A percentile compares a stretch with the other conserved stretches of the same genome.
Evolutionary conservation across 2,797 vertebrate species (phyloP).

Genomic region (Pseudochromis fuscus): DNA sequence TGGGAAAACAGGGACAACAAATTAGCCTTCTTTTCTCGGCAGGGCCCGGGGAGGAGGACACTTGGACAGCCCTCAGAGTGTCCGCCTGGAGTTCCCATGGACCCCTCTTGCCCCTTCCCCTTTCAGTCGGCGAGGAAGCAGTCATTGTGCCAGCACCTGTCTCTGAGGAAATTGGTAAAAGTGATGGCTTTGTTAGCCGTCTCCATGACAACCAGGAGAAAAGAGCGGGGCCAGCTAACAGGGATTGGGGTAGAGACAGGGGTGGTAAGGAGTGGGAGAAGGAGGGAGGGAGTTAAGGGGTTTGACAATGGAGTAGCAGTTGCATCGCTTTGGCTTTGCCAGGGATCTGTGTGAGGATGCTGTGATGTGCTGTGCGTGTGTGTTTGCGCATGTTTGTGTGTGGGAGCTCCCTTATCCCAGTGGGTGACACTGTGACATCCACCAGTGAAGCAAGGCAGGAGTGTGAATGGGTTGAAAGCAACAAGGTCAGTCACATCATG

Average conservation of each 20-base stretch:
- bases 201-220: slow-evolving; percentile 85
- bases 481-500: slow-evolving; percentile 76
- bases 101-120: slow-evolving; percentile 89
- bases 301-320: slow-evolving; percentile 74
- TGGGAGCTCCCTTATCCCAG: slow-evolving; percentile 51
- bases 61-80: slow-evolving; percentile 89
- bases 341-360: slow-evolving; percentile 68
- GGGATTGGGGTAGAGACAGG: slow-evolving; percentile 84
- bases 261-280: slow-evolving; percentile 64
- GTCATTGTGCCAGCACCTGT: slow-evolving; percentile 92
- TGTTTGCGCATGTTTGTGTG: slow-evolving; percentile 28
- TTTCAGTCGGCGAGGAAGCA: slow-evolving; percentile 88
- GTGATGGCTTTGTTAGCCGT: slow-evolving; percentile 91
- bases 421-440: slow-evolving; percentile 76
- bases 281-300: slow-evolving; percentile 71
- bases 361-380: slow-evolving; percentile 58
- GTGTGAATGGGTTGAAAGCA: slow-evolving; percentile 71
- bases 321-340: slow-evolving; percentile 71
- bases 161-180: slow-evolving; percentile 92
- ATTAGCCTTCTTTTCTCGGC: slow-evolving; percentile 90
- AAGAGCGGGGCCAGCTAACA: slow-evolving; percentile 76
- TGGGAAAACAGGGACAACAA: slow-evolving; percentile 93
- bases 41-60: slow-evolving; percentile 87
- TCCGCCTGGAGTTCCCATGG: slow-evolving; percentile 89
- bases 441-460: slow-evolving; percentile 63